These are phyloP conservation scores for Hippotragus niger DNA, from an alignment of 2,113 vertebrate genomes.

Conservation along the genomic window DNA sequence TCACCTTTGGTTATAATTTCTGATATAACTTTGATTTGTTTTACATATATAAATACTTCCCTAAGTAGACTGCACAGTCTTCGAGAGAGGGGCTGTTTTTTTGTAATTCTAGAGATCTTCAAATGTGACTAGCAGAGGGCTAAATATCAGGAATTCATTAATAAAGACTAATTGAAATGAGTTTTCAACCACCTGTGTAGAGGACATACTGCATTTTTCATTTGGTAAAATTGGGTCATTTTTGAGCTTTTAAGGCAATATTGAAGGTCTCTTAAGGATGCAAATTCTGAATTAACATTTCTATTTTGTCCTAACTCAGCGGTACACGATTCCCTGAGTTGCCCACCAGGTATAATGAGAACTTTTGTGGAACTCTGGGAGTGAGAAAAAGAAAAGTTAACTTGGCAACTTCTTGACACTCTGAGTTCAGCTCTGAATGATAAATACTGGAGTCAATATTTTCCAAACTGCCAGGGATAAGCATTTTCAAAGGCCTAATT, in stretches of 20 bases:
- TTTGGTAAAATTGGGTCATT: constrained; percentile 54
- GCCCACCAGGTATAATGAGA: constrained; percentile 25
- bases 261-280: constrained; percentile 47
- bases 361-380: not conserved
- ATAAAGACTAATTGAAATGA: constrained; percentile 44
- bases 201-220: constrained; percentile 39
- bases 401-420: not conserved
- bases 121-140: not conserved
- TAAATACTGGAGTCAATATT: constrained; percentile 27
- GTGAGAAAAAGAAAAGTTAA: constrained; percentile 40
- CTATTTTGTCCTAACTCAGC: constrained; percentile 33
- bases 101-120: not conserved
- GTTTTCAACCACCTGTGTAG: constrained; percentile 23
- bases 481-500: constrained; percentile 27
- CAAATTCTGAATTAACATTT: constrained; percentile 58
- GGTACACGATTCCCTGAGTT: constrained; percentile 21
- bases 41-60: not conserved
- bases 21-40: not conserved
- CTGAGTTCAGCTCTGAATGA: constrained; percentile 37
- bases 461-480: constrained; percentile 35
- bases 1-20: not conserved
- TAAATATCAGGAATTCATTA: constrained; percentile 33
- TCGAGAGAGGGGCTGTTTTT: not conserved
- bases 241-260: constrained; percentile 45
- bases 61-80: not conserved